phyloP scores from a whole-genome alignment of 2,113 vertebrate genomes.

The Macroglossus sobrinus region DNA sequence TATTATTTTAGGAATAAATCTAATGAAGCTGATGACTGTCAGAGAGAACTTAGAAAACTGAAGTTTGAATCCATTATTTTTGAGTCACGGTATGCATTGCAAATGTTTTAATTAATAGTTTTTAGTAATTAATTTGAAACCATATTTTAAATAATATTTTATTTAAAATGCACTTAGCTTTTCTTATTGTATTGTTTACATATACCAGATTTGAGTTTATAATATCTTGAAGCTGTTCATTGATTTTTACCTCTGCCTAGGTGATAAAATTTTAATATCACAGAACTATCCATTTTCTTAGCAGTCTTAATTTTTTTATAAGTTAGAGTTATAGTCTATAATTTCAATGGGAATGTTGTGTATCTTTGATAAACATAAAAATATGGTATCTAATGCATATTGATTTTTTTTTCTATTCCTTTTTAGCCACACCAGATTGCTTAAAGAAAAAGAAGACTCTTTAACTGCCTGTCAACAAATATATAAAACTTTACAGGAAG shows the following conservation, averaged over 20 bases:
- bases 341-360: conserved; percentile 1
- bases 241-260: not conserved
- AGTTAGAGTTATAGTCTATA: not conserved
- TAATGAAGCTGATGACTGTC: conserved; percentile 82
- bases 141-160: not conserved
- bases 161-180: not conserved
- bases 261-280: not conserved
- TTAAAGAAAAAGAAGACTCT: conserved; percentile 88
- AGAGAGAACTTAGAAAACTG: conserved; percentile 82
- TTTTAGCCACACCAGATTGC: conserved; percentile 85
- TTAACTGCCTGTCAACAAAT: conserved; percentile 80
- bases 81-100: conserved; percentile 83
- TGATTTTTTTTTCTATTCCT: conserved; percentile 34
- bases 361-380: conserved; percentile 26
- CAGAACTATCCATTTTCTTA: not conserved
- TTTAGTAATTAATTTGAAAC: conserved; percentile 37
- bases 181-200: not conserved
- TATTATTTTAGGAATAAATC: conserved; percentile 83
- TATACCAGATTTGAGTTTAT: not conserved
- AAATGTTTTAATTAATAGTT: not conserved
- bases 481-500: conserved; percentile 83
- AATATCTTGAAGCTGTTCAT: not conserved
- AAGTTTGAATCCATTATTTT: conserved; percentile 81
- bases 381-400: not conserved
- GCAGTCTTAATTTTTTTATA: not conserved